A percentile compares a stretch with the other conserved stretches of the same genome.
Evolutionary conservation across 2,797 vertebrate species (phyloP).

Genomic region (Siniperca scherzeri): DNA sequence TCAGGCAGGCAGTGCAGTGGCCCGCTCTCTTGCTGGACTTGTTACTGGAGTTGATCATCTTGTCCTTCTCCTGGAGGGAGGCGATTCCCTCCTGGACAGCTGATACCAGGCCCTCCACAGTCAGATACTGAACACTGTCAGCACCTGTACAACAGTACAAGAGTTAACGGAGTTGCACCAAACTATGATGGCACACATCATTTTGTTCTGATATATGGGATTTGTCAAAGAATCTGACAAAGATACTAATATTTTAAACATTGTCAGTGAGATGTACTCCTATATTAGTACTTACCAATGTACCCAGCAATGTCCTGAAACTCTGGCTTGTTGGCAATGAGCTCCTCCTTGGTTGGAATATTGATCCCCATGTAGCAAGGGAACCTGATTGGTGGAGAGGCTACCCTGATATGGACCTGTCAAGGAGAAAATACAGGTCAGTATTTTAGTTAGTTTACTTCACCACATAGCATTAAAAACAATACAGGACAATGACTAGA

Average conservation of each 20-base stretch:
- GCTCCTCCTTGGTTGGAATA: constrained; percentile 98
- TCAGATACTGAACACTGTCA: constrained; percentile 95
- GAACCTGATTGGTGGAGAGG: constrained; percentile 95
- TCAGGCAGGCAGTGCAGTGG: constrained; percentile 97
- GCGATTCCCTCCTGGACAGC: constrained; percentile 92
- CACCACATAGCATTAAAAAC: no score
- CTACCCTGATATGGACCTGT: constrained; percentile 97
- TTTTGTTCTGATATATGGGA: neutral
- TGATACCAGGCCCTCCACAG: constrained; percentile 94
- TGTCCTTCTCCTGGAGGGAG: constrained; percentile 79
- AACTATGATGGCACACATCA: neutral
- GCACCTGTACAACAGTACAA: constrained; percentile 86
- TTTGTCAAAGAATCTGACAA: neutral
- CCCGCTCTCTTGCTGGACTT: constrained; percentile 80
- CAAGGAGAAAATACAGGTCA: constrained; percentile 4
- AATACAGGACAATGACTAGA: neutral
- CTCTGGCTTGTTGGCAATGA: constrained; percentile 98
- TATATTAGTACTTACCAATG: constrained; percentile 86
- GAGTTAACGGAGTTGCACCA: neutral
- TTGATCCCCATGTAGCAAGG: constrained; percentile 99
- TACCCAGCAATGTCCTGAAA: constrained; percentile 94
- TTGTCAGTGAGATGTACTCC: neutral
- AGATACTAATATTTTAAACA: neutral
- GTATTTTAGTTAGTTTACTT: neutral
- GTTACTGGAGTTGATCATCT: constrained; percentile 78